Evolutionary conservation across 2,888 invertebrate species (phyloP), one percentile per base, ranked within the genome.

Genomic region (Antheraea assamensis): DNA sequence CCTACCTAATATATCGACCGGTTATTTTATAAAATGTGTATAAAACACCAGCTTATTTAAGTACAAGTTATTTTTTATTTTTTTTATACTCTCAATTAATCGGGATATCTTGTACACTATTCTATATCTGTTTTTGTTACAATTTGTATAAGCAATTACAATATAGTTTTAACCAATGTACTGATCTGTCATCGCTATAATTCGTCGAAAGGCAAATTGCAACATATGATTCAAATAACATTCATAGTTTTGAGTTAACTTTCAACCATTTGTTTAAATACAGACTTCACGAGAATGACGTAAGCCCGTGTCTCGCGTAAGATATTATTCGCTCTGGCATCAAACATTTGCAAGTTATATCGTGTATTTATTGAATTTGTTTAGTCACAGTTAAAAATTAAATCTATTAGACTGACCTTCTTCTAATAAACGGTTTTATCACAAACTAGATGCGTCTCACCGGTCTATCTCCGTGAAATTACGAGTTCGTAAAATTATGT

Each of bases 261-360:
- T 64, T 72, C 71, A 73, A 72, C 70, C 72, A 74, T 72, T 74
- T 73, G 72, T 72, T 72, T 66, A 72, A 71, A 72, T 47, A 73
- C 42, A 49, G 71, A 68, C 74, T 73, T 71, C 49, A 49, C 42
- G 71, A 71, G 27, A 55, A 72, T 75, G 74, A 75, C 73, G 75
- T 72, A 72, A 74, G 49, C 73, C 52, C 35, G n/a, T 61, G 27
- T 73, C 66, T 68, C 42, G 61, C 27, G n/a, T 31, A 66, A 74
- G 72, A 75, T 75, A 58, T 66, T 72, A 71, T 72, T 72, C 55
- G 72, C 58, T 72, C 75, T 72, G 47, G 61, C 72, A n/a, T 42
- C 35, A 71, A 35, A 64, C 19, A 72, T 68, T 68, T 68, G 31
- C 35, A n/a, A 35, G 21, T 68, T 13, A 68, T n/a, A 68, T n/a